phyloP scores from a whole-genome alignment of 2,113 vertebrate genomes.

The Coptodon bakossiorum region DNA sequence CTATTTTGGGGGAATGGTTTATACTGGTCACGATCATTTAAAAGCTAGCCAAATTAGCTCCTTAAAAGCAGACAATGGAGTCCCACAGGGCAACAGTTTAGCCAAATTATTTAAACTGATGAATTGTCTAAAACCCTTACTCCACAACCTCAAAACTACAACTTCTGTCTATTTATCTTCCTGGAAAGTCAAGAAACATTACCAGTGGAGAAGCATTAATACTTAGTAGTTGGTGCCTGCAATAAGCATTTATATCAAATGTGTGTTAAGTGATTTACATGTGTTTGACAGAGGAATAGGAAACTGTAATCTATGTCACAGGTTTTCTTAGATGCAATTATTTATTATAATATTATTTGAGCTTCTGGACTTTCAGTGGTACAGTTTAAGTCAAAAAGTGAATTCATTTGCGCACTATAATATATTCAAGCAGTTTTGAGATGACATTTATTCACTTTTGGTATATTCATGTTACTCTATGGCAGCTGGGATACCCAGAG shows the following conservation, averaged over 20 bases:
- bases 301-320: neutral
- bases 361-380: neutral
- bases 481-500: neutral
- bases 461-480: neutral
- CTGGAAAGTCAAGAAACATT: neutral
- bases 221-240: neutral
- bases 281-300: neutral
- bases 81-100: neutral
- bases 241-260: neutral
- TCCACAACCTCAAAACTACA: neutral
- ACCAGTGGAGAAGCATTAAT: neutral
- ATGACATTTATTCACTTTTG: neutral
- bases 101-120: neutral
- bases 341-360: neutral
- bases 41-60: neutral
- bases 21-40: neutral
- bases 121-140: accelerated
- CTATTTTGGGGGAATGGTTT: neutral
- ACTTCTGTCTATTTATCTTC: neutral
- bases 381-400: neutral
- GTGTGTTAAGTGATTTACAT: neutral
- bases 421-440: neutral
- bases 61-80: neutral
- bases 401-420: neutral
- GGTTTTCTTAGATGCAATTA: neutral